Evolutionary conservation across 2,888 invertebrate genomes (phyloP).

Genomic region (Parasteatoda lunata): DNA sequence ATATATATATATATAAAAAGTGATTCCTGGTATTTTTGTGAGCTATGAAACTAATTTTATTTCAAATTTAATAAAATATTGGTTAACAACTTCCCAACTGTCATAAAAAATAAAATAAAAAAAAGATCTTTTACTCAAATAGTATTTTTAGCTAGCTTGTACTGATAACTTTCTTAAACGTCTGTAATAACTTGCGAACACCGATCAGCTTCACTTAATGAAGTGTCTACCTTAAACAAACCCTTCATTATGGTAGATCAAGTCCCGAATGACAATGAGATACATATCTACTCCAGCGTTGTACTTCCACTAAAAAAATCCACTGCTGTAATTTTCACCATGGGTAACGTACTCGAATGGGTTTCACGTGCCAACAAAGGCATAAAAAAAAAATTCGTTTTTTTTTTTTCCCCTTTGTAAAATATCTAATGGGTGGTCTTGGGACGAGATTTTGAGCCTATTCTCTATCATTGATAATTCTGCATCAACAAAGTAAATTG

Average conservation of each 20-base stretch:
- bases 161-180: slow-evolving; percentile 37
- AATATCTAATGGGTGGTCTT: neutral
- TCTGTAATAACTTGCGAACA: slow-evolving; percentile 51
- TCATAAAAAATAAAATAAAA: no score
- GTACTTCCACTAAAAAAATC: neutral
- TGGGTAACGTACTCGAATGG: neutral
- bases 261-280: slow-evolving; percentile 38
- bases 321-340: neutral
- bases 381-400: neutral
- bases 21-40: no score
- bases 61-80: no score
- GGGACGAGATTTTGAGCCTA: no score
- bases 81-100: no score
- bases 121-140: no score
- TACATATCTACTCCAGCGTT: neutral
- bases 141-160: slow-evolving; percentile 4
- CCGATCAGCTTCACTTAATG: slow-evolving; percentile 34
- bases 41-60: no score
- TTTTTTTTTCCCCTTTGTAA: neutral
- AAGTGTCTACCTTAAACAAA: slow-evolving; percentile 3
- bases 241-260: slow-evolving; percentile 10
- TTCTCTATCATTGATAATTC: no score
- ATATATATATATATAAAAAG: no score
- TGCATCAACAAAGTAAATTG: no score
- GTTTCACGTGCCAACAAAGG: neutral